phyloP scores from a whole-genome alignment of 2,888 invertebrate species.

The Dicroscelio sp. region DNA sequence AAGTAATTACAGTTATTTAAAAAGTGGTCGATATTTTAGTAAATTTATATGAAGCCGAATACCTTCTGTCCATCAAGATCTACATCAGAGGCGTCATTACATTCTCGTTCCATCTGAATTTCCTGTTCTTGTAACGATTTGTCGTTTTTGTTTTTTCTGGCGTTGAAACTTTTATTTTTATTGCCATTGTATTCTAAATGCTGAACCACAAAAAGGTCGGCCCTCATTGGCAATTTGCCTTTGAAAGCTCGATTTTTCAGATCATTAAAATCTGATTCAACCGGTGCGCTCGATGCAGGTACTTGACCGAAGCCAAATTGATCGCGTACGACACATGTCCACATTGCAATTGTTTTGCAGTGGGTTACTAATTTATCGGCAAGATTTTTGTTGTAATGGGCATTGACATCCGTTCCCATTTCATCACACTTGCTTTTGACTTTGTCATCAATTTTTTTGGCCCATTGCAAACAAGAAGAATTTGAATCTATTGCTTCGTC shows the following conservation, averaged over 20 bases:
- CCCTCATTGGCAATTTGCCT: background rate
- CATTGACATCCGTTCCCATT: background rate
- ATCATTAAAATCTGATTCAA: conserved; percentile 66
- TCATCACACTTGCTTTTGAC: background rate
- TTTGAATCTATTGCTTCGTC: background rate
- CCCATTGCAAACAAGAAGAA: conserved; percentile 28
- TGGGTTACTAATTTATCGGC: conserved; percentile 33
- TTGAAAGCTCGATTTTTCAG: conserved; percentile 57
- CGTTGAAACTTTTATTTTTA: background rate
- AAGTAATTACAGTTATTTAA: too few relatives aligned
- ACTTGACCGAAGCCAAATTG: conserved; percentile 57
- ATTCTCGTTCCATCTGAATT: too few relatives aligned
- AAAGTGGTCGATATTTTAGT: too few relatives aligned
- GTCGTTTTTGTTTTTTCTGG: too few relatives aligned
- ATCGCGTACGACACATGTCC: conserved; percentile 53
- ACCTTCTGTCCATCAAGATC: too few relatives aligned
- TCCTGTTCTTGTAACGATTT: too few relatives aligned
- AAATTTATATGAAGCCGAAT: too few relatives aligned
- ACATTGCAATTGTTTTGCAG: conserved; percentile 46
- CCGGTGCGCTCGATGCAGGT: conserved; percentile 60
- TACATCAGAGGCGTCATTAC: too few relatives aligned
- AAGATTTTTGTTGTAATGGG: background rate
- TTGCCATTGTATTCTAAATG: background rate
- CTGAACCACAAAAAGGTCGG: background rate
- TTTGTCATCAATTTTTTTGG: conserved; percentile 12